Percentiles rank a stretch among this genome's conserved stretches.
Conservation (phyloP, 1,140 invertebrate species). For the Drosophila gunungcola region DNA sequence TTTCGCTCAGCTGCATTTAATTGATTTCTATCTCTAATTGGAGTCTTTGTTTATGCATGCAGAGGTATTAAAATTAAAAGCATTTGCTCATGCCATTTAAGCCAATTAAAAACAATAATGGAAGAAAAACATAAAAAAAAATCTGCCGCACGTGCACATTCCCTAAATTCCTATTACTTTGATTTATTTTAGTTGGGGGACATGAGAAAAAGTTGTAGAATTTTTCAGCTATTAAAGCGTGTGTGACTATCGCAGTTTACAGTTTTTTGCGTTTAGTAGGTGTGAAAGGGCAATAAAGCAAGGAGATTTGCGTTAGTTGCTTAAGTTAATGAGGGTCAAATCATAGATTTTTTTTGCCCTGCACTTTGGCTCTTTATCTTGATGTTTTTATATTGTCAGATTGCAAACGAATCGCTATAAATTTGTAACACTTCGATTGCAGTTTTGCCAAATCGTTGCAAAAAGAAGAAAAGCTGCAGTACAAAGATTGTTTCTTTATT, state of each 20-base stretch:
- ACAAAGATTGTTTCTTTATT: slow-evolving; percentile 72
- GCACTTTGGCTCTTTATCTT: neutral
- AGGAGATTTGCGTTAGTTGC: neutral
- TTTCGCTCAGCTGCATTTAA: slow-evolving; percentile 41
- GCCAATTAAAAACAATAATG: slow-evolving; percentile 42
- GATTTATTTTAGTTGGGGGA: neutral
- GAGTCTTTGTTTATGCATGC: slow-evolving; percentile 56
- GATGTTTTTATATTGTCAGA: slow-evolving; percentile 18
- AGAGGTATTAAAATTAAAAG: slow-evolving; percentile 54
- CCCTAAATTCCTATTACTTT: neutral
- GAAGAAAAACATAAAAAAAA: slow-evolving; percentile 30
- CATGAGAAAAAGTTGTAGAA: neutral
- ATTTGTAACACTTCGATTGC: slow-evolving; percentile 71
- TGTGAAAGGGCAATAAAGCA: too few species aligned
- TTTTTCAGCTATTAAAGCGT: neutral
- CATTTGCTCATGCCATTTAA: slow-evolving; percentile 51
- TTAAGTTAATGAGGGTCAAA: neutral
- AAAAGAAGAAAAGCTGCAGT: slow-evolving; percentile 40
- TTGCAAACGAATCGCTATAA: slow-evolving; percentile 70
- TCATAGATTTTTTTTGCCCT: neutral
- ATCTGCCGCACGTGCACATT: slow-evolving; percentile 24
- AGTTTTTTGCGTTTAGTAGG: too few species aligned
- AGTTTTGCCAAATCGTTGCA: slow-evolving; percentile 53
- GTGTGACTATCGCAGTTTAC: neutral
- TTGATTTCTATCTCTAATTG: slow-evolving; percentile 61